A percentile compares a stretch with the other conserved stretches of the same genome.
These are phyloP conservation scores for Stegastes partitus DNA, from an alignment of 2,113 vertebrate genomes.

Conservation along the genomic window DNA sequence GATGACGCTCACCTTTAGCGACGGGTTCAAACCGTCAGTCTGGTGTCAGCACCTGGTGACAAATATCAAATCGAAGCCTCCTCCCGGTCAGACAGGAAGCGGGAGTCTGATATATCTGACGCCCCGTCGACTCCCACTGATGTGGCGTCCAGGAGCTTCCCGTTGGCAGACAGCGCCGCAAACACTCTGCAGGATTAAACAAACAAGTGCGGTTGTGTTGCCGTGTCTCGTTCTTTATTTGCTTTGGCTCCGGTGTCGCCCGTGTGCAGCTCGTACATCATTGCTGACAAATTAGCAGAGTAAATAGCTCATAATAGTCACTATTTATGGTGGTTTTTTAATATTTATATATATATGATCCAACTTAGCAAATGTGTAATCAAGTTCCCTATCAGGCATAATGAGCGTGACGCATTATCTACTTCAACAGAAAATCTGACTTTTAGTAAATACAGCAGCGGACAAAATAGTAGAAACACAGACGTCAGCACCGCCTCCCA, in stretches of 20 bases:
- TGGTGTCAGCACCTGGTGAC: constrained; percentile 22
- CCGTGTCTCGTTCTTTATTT: constrained; percentile 31
- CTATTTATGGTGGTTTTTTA: not conserved
- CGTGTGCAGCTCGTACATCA: constrained; percentile 30
- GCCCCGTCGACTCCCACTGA: constrained; percentile 29
- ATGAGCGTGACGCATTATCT: no score
- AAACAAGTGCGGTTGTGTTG: constrained; percentile 38
- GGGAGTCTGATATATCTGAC: constrained; percentile 26
- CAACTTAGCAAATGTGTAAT: not conserved
- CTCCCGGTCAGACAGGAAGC: constrained; percentile 17
- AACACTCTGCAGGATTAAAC: constrained; percentile 47
- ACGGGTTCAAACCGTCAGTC: constrained; percentile 45
- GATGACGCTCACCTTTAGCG: constrained; percentile 4
- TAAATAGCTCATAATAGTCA: constrained; percentile 15
- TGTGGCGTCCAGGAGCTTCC: constrained; percentile 30
- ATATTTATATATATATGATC: not conserved
- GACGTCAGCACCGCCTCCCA: no score
- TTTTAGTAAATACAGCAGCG: no score
- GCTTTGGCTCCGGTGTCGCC: constrained; percentile 24
- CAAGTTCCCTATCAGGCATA: not conserved
- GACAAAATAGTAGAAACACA: no score
- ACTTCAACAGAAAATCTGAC: no score
- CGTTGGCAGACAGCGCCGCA: constrained; percentile 30
- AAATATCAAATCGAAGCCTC: constrained; percentile 26
- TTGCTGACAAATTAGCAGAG: constrained; percentile 39